These are phyloP conservation scores for Drosophila sulfurigaster DNA, from an alignment of 1,140 invertebrate genomes.

Conservation along the genomic window DNA sequence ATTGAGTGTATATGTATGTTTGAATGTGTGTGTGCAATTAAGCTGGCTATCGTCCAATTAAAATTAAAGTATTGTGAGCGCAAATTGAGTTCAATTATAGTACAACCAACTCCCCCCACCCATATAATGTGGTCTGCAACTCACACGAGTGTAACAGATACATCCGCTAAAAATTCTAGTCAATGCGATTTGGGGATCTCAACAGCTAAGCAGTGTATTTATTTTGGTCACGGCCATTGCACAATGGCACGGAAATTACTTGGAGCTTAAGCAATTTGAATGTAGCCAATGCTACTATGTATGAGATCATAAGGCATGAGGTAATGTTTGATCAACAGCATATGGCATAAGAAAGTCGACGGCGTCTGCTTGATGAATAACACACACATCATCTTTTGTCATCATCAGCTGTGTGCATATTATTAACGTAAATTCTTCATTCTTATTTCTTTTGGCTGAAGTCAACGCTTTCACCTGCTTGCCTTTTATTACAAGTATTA, in stretches of 20 bases:
- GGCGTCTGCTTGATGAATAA: neutral
- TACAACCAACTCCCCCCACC: neutral
- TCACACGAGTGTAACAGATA: conserved; percentile 14
- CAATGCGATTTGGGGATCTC: neutral
- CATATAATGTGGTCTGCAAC: neutral
- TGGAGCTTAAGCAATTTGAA: conserved; percentile 1
- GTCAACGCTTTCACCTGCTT: conserved; percentile 18
- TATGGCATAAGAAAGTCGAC: conserved; percentile 15
- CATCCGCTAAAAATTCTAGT: conserved; percentile 3
- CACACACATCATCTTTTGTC: neutral
- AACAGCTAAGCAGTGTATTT: neutral
- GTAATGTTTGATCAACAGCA: conserved; percentile 12
- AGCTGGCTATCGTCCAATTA: conserved; percentile 23
- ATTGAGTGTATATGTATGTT: neutral
- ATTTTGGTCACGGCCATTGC: conserved; percentile 30
- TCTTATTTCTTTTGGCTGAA: neutral
- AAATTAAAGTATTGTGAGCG: conserved; percentile 12
- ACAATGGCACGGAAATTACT: conserved; percentile 33
- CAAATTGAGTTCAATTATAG: conserved; percentile 16
- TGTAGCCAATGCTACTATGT: conserved; percentile 5
- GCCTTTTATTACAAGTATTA: conserved; percentile 7
- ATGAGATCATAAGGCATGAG: conserved; percentile 35
- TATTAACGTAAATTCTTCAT: neutral
- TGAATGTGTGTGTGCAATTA: conserved; percentile 24
- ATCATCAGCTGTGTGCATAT: neutral